These are phyloP conservation scores for Drosophila erecta DNA, from an alignment of 1,140 invertebrate species.

Conservation along the genomic window DNA sequence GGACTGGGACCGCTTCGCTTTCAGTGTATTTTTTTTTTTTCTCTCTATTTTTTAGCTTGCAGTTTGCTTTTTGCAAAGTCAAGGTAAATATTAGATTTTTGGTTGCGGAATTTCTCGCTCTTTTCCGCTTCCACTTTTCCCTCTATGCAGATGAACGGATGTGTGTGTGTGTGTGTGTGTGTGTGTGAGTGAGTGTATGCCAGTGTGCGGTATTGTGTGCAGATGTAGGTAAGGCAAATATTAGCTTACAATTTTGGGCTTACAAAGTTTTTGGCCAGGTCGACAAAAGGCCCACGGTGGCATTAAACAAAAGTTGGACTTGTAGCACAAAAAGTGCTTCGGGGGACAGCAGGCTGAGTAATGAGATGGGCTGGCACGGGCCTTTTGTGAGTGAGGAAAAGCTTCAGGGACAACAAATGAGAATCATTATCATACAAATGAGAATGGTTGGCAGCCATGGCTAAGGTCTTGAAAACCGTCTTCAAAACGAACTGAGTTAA, in stretches of 20 bases:
- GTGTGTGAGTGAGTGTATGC: not conserved
- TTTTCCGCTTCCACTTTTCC: conserved; percentile 37
- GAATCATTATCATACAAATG: conserved; percentile 49
- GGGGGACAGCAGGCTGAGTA: conserved; percentile 16
- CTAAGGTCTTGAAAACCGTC: not conserved
- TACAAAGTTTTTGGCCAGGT: conserved; percentile 66
- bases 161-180: conserved; percentile 1
- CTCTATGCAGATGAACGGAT: conserved; percentile 21
- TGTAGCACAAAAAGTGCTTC: conserved; percentile 9
- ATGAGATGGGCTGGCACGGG: conserved; percentile 21
- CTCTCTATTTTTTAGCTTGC: conserved; percentile 42
- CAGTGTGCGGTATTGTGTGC: conserved; percentile 26
- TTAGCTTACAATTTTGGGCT: conserved; percentile 80
- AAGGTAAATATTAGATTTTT: conserved; percentile 82
- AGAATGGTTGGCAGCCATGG: conserved; percentile 1
- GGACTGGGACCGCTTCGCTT: conserved; percentile 16
- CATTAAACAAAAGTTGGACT: conserved; percentile 67
- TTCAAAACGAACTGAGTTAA: not conserved
- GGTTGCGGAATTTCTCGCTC: conserved; percentile 68
- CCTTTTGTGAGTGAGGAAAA: conserved; percentile 16
- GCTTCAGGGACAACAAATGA: conserved; percentile 35
- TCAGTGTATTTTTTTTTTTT: conserved; percentile 6
- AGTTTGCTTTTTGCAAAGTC: conserved; percentile 76
- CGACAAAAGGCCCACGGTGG: conserved; percentile 67
- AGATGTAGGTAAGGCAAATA: conserved; percentile 77